Percentiles rank a stretch among this genome's conserved stretches.
Conservation (phyloP, 1,140 invertebrate species). For the Drosophila lacertosa region DNA sequence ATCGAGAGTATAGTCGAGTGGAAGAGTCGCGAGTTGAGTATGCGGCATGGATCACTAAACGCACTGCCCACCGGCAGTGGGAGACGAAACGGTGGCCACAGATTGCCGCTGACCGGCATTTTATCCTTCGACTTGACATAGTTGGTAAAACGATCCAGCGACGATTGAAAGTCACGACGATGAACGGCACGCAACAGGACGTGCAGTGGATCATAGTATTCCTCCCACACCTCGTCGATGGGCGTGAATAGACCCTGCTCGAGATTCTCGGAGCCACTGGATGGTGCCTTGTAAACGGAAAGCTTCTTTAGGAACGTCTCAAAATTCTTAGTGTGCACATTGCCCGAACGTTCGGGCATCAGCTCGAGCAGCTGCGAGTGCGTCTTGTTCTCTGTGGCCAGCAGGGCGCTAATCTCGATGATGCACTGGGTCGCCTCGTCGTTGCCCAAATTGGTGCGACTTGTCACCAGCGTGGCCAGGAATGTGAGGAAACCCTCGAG, state of each 20-base stretch:
- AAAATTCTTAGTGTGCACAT: slow-evolving; percentile 94
- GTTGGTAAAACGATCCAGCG: slow-evolving; percentile 94
- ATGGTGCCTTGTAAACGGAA: slow-evolving; percentile 86
- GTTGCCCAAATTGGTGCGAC: slow-evolving; percentile 94
- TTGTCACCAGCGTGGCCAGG: slow-evolving; percentile 93
- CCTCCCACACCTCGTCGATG: slow-evolving; percentile 94
- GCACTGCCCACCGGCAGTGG: slow-evolving; percentile 87
- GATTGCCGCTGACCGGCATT: slow-evolving; percentile 87
- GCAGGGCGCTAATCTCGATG: slow-evolving; percentile 95
- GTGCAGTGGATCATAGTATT: slow-evolving; percentile 97
- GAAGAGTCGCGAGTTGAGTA: slow-evolving; percentile 91
- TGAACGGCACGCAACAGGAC: slow-evolving; percentile 95
- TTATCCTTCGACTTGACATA: slow-evolving; percentile 89
- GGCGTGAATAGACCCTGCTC: slow-evolving; percentile 98
- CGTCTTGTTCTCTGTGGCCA: slow-evolving; percentile 97
- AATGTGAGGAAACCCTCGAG: slow-evolving; percentile 96
- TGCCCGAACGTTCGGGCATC: slow-evolving; percentile 97
- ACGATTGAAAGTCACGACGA: slow-evolving; percentile 95
- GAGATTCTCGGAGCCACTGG: slow-evolving; percentile 88
- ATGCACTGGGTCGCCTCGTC: slow-evolving; percentile 90
- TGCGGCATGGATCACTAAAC: slow-evolving; percentile 89
- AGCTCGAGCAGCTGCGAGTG: slow-evolving; percentile 97
- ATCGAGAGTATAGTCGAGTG: slow-evolving; percentile 94
- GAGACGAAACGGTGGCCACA: slow-evolving; percentile 93
- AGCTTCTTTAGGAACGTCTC: slow-evolving; percentile 90